Evolutionary conservation across 2,888 invertebrate genomes (phyloP).

Genomic region (Leptinotarsa peninsularis): DNA sequence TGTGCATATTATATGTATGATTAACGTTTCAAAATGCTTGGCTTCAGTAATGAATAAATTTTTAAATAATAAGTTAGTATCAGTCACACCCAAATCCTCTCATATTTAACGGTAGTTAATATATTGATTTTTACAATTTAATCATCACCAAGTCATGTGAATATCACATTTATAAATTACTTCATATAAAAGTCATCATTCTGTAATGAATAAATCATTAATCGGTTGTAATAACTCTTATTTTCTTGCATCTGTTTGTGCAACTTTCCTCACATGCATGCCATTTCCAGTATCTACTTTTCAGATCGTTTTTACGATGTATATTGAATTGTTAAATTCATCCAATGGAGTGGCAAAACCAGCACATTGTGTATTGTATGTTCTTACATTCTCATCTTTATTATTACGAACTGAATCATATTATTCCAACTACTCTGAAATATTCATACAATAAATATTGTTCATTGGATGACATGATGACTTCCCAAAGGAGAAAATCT

Average conservation of each 20-base stretch:
- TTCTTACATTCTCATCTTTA: neutral
- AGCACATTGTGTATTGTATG: conserved; percentile 60
- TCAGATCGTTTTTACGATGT: conserved; percentile 43
- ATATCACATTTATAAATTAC: neutral
- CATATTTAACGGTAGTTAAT: neutral
- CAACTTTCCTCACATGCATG: too few relatives aligned
- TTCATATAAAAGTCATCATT: neutral
- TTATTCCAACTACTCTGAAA: neutral
- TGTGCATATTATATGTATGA: neutral
- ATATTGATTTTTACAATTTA: neutral
- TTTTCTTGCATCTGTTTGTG: too few relatives aligned
- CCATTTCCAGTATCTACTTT: conserved; percentile 52
- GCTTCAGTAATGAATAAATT: conserved; percentile 38
- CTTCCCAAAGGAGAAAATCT: conserved; percentile 54
- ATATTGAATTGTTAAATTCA: conserved; percentile 53
- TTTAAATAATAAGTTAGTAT: conserved; percentile 18
- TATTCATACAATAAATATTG: neutral
- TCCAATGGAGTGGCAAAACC: conserved; percentile 60
- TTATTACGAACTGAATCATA: neutral
- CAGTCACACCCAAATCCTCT: conserved; percentile 16
- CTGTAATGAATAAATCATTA: too few relatives aligned
- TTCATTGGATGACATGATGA: conserved; percentile 44
- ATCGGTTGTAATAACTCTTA: too few relatives aligned
- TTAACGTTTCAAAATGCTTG: conserved; percentile 31
- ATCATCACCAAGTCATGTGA: neutral